A percentile compares a stretch with the other conserved stretches of the same genome.
phyloP scores from a whole-genome alignment of 2,113 vertebrate species.

The Isurus oxyrinchus region DNA sequence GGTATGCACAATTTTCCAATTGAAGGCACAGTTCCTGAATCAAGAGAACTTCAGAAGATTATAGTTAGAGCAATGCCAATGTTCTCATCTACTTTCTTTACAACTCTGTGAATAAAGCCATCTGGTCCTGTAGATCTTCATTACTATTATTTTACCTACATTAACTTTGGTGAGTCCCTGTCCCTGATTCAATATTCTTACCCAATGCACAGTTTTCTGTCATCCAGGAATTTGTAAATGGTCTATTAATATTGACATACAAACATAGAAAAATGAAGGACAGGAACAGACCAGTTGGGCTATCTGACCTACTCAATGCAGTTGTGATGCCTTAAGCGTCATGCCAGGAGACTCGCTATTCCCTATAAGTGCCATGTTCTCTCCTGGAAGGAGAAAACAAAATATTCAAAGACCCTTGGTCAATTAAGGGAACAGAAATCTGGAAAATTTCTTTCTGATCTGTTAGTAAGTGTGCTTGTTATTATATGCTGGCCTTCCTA shows the following conservation, averaged over 20 bases:
- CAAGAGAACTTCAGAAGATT: too few relatives aligned
- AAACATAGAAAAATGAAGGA: neutral
- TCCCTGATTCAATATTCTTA: too few relatives aligned
- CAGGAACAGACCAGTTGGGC: neutral
- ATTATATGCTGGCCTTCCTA: neutral
- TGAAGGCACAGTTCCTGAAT: too few relatives aligned
- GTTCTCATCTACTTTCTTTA: too few relatives aligned
- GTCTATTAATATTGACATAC: neutral
- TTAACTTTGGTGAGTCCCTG: too few relatives aligned
- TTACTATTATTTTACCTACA: too few relatives aligned
- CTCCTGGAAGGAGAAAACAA: neutral
- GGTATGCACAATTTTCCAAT: too few relatives aligned
- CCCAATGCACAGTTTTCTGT: neutral
- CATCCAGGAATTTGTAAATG: too few relatives aligned
- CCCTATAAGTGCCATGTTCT: neutral
- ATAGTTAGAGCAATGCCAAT: too few relatives aligned
- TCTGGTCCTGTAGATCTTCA: too few relatives aligned
- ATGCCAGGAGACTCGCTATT: neutral
- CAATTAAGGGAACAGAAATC: neutral
- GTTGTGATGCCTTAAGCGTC: neutral
- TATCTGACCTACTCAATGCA: neutral
- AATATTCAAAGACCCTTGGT: neutral
- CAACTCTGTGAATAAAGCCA: too few relatives aligned
- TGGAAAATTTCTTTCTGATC: neutral
- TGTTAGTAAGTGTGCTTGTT: neutral